A percentile compares a stretch with the other conserved stretches of the same genome.
Evolutionary conservation across 2,888 invertebrate genomes (phyloP).

Genomic region (Leptinotarsa tumamoca): DNA sequence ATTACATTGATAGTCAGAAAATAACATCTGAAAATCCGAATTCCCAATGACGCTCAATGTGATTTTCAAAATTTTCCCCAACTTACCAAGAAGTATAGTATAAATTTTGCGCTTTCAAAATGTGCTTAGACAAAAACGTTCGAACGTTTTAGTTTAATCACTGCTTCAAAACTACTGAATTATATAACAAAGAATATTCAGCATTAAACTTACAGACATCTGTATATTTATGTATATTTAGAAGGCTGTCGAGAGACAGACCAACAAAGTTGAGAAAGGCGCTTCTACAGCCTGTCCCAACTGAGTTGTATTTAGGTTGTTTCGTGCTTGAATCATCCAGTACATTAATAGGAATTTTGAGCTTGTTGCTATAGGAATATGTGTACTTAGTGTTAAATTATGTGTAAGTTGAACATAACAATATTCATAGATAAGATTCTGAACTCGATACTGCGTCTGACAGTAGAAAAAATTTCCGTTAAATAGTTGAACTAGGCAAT

Average conservation of each 20-base stretch:
- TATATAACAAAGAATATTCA: constrained; percentile 3
- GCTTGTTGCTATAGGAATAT: constrained; percentile 24
- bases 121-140: constrained; percentile 15
- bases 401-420: constrained; percentile 43
- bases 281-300: constrained; percentile 19
- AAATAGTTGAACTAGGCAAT: constrained; percentile 22
- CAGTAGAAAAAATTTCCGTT: constrained; percentile 18
- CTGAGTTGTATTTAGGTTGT: constrained; percentile 29
- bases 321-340: constrained; percentile 21
- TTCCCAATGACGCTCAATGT: constrained; percentile 1
- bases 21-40: constrained; percentile 1
- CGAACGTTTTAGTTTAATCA: constrained; percentile 18
- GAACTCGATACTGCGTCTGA: constrained; percentile 15
- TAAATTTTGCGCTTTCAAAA: constrained; percentile 5
- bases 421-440: constrained; percentile 29
- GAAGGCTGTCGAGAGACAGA: constrained; percentile 10
- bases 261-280: constrained; percentile 20
- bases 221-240: background rate
- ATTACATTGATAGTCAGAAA: constrained; percentile 8
- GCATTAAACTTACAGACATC: background rate
- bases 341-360: constrained; percentile 13
- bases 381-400: constrained; percentile 29
- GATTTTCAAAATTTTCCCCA: background rate
- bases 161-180: constrained; percentile 3
- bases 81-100: constrained; percentile 6